Conservation (phyloP, 2,113 vertebrate species). For the Onychorhynchus coronatus region DNA sequence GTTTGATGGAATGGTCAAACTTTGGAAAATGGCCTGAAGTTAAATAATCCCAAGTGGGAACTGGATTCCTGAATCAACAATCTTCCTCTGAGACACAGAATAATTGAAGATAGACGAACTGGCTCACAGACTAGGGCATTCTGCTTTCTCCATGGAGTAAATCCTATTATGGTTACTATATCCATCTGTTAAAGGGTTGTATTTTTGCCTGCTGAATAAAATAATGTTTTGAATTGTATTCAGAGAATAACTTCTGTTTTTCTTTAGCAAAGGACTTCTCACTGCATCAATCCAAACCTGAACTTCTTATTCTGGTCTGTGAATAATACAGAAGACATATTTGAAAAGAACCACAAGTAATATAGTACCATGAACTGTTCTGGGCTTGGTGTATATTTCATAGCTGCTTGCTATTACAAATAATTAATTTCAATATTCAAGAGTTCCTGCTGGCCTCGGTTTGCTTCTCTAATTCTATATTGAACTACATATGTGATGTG, state of each 20-base stretch:
- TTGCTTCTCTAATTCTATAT: not conserved
- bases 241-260: not conserved
- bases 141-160: not conserved
- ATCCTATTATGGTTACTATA: not conserved
- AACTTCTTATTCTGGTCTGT: not conserved
- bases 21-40: not conserved
- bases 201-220: not conserved
- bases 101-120: conserved; percentile 3
- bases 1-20: not conserved
- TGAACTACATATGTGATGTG: accelerated
- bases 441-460: not conserved
- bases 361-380: not conserved
- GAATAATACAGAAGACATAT: not conserved
- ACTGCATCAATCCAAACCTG: not conserved
- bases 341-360: not conserved
- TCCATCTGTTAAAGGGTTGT: not conserved
- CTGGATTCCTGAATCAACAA: not conserved
- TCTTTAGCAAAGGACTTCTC: not conserved
- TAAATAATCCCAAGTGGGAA: not conserved
- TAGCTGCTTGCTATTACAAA: not conserved
- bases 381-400: not conserved
- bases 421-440: not conserved
- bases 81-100: not conserved
- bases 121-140: not conserved
- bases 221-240: not conserved